These are phyloP conservation scores for Nasalis larvatus DNA, from an alignment of 2,113 vertebrate species.

Conservation along the genomic window DNA sequence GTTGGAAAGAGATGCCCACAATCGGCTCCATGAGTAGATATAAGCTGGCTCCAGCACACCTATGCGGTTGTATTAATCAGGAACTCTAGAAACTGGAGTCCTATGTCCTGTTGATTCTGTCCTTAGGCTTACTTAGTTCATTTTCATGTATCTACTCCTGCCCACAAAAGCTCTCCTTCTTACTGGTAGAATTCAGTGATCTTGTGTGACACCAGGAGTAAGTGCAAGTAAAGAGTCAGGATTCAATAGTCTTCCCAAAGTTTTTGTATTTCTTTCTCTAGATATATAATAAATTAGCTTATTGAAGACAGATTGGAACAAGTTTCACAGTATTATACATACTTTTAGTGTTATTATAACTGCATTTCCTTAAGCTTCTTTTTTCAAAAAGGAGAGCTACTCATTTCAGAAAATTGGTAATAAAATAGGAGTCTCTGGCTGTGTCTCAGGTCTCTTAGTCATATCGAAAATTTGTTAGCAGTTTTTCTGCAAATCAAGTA, in stretches of 20 bases:
- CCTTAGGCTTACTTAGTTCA: neutral
- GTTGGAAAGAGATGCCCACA: neutral
- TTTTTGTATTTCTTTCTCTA: neutral
- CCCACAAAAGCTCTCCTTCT: neutral
- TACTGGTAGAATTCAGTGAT: neutral
- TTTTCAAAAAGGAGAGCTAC: neutral
- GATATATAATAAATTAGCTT: neutral
- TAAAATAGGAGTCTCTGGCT: neutral
- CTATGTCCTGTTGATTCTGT: neutral
- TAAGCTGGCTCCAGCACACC: neutral
- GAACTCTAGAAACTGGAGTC: neutral
- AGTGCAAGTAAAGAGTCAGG: neutral
- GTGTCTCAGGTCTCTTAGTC: neutral
- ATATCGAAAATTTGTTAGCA: neutral
- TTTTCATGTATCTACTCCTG: neutral
- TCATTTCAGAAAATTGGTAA: neutral
- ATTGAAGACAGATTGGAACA: neutral
- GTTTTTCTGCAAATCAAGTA: neutral
- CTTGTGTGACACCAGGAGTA: neutral
- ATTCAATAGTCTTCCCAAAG: neutral
- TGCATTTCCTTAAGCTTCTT: neutral
- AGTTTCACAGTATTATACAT: neutral
- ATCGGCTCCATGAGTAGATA: neutral
- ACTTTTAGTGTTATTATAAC: neutral
- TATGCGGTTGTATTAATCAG: neutral